Evolutionary conservation across 2,888 invertebrate genomes (phyloP).

Genomic region (Hymenopus coronatus): DNA sequence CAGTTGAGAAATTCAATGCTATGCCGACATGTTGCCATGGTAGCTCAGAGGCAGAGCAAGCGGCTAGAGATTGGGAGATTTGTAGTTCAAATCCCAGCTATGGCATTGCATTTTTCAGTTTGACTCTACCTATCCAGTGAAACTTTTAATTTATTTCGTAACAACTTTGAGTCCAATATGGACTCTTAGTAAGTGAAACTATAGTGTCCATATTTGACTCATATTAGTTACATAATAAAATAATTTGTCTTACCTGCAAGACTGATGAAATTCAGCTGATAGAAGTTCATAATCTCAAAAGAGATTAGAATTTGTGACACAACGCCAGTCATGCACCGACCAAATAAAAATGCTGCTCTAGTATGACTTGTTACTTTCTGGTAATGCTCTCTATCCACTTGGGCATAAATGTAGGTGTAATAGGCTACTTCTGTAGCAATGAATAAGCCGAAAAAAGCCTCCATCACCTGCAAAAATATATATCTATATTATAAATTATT

Average conservation of each 20-base stretch:
- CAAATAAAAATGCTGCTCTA: conserved; percentile 74
- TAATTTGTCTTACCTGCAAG: conserved; percentile 54
- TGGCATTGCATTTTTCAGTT: no score
- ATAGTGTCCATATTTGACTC: no score
- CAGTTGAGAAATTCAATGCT: no score
- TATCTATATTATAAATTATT: neutral
- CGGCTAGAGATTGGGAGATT: no score
- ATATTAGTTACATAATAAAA: no score
- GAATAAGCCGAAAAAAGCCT: conserved; percentile 79
- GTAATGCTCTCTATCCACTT: conserved; percentile 75
- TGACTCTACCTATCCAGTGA: no score
- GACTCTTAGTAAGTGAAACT: no score
- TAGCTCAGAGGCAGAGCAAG: no score
- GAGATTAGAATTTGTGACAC: conserved; percentile 72
- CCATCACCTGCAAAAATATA: conserved; percentile 47
- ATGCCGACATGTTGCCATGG: no score
- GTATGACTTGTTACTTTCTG: conserved; percentile 83
- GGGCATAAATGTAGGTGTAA: conserved; percentile 90
- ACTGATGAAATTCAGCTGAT: conserved; percentile 77
- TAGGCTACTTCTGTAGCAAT: conserved; percentile 90
- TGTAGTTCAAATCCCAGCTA: no score
- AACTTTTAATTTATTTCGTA: no score
- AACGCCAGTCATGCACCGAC: conserved; percentile 73
- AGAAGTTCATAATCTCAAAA: conserved; percentile 63
- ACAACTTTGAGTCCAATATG: no score